These are phyloP conservation scores for Drosophila paulistorum DNA, from an alignment of 1,140 invertebrate genomes.

Conservation along the genomic window DNA sequence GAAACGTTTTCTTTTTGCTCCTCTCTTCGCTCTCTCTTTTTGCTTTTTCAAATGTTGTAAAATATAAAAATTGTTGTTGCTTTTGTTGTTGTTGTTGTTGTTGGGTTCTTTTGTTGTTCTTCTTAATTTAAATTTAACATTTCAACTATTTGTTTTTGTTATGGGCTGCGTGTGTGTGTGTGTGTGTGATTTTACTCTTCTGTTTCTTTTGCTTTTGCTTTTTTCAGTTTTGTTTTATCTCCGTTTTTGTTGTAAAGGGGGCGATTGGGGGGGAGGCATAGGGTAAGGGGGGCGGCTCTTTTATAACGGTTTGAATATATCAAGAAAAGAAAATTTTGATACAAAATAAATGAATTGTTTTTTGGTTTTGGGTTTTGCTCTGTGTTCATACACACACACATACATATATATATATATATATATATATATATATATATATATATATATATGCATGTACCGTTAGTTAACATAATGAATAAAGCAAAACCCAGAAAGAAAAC, in stretches of 20 bases:
- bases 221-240: constrained; percentile 11
- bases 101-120: background rate
- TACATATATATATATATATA: too few species aligned
- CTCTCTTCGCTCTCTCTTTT: too few species aligned
- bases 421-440: background rate
- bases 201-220: background rate
- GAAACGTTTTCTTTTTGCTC: constrained; percentile 17
- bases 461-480: background rate
- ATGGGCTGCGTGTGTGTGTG: background rate
- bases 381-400: background rate
- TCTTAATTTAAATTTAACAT: constrained; percentile 12
- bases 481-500: constrained; percentile 8
- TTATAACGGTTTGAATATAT: background rate
- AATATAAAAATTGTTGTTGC: constrained; percentile 13
- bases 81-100: constrained; percentile 6
- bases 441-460: background rate
- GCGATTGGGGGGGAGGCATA: too few species aligned
- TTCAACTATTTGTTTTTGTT: constrained; percentile 18
- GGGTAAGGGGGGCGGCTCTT: too few species aligned
- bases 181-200: background rate
- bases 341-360: constrained; percentile 15
- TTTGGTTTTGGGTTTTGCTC: constrained; percentile 3
- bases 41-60: constrained; percentile 8
- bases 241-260: background rate
- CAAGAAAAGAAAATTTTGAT: constrained; percentile 1